Conservation (phyloP, 2,797 vertebrate species). For the Esox masquinongy region DNA sequence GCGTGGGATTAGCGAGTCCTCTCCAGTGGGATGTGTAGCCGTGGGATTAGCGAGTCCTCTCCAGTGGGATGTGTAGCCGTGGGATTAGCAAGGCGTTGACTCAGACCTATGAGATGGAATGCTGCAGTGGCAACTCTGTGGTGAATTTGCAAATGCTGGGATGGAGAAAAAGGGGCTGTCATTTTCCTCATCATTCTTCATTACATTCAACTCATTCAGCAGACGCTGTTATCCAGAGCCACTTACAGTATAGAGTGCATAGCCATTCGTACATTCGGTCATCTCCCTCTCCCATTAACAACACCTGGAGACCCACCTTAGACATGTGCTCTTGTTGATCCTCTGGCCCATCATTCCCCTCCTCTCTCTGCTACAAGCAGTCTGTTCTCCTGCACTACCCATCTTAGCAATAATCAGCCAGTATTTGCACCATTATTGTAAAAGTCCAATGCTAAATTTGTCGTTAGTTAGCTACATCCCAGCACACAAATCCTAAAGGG, state of each 20-base stretch:
- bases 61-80: too few species aligned
- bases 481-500: not conserved
- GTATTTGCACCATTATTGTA: not conserved
- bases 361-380: not conserved
- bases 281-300: not conserved
- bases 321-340: slow-evolving; percentile 9
- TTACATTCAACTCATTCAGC: too few species aligned
- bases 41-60: too few species aligned
- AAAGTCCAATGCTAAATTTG: too few species aligned
- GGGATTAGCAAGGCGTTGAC: not conserved
- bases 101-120: too few species aligned
- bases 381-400: not conserved
- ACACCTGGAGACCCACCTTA: not conserved
- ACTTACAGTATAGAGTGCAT: too few species aligned
- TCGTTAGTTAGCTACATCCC: not conserved
- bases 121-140: too few species aligned
- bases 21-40: too few species aligned
- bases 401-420: not conserved
- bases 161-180: slow-evolving; percentile 10
- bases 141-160: too few species aligned
- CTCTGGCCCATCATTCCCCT: not conserved
- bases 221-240: too few species aligned
- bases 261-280: not conserved
- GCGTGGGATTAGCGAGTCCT: too few species aligned
- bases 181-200: not conserved